These are phyloP conservation scores for Pristionchus mayeri DNA, from an alignment of 2,888 invertebrate species.

Conservation along the genomic window DNA sequence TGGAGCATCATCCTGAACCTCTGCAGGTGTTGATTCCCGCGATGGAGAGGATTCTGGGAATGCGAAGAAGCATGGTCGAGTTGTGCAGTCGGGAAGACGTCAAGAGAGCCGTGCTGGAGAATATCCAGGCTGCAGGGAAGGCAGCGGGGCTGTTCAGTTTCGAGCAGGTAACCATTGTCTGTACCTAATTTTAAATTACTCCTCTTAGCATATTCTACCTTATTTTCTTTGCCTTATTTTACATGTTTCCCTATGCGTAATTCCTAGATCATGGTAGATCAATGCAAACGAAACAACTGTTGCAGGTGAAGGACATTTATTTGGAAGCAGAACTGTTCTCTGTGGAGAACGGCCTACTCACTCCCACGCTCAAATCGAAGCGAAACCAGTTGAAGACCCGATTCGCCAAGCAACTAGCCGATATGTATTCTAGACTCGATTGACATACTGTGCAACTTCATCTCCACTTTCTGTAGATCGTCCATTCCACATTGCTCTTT, in stretches of 20 bases:
- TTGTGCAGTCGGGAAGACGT: slow-evolving; percentile 79
- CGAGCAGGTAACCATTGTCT: too few relatives aligned
- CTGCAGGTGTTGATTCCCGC: slow-evolving; percentile 77
- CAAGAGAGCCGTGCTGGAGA: slow-evolving; percentile 90
- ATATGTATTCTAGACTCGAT: not conserved
- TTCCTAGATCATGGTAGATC: too few relatives aligned
- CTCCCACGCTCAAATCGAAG: slow-evolving; percentile 95
- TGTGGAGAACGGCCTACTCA: slow-evolving; percentile 94
- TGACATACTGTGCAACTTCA: not conserved
- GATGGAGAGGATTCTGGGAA: slow-evolving; percentile 76
- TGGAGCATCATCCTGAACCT: too few relatives aligned
- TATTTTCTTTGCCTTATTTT: too few relatives aligned
- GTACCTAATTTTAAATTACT: too few relatives aligned
- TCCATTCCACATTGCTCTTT: too few relatives aligned
- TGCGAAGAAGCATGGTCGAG: slow-evolving; percentile 58
- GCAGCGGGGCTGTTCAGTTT: slow-evolving; percentile 93
- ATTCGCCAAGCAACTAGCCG: not conserved
- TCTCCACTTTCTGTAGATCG: too few relatives aligned
- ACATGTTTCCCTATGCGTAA: too few relatives aligned
- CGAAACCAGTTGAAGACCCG: slow-evolving; percentile 81
- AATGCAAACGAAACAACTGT: too few relatives aligned
- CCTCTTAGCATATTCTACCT: too few relatives aligned
- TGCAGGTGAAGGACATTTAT: slow-evolving; percentile 86
- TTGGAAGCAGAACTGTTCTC: slow-evolving; percentile 95
- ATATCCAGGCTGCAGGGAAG: slow-evolving; percentile 91